Evolutionary conservation across 1,140 invertebrate species (phyloP).

Genomic region (Odontomachus brunneus): DNA sequence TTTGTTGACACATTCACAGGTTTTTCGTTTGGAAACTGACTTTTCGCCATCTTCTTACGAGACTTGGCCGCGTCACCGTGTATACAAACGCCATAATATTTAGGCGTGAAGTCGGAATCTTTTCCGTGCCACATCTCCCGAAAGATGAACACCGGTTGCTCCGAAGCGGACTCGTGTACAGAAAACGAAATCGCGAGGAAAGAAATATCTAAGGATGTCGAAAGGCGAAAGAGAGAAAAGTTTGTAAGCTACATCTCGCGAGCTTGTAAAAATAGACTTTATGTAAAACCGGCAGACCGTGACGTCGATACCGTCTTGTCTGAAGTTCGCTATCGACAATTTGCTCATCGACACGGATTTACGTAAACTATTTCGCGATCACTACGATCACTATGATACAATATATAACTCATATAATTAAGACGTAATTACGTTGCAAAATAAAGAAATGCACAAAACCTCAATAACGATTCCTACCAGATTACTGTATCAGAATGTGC

Average conservation of each 20-base stretch:
- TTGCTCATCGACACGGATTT: too few species aligned
- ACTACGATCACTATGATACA: too few species aligned
- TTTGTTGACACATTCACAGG: constrained; percentile 7
- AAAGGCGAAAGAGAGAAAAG: neutral
- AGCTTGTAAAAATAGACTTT: neutral
- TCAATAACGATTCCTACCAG: too few species aligned
- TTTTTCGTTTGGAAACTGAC: constrained; percentile 6
- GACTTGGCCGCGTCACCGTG: constrained; percentile 53
- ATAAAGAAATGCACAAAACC: too few species aligned
- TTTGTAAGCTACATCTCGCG: neutral
- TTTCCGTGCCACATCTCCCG: constrained; percentile 37
- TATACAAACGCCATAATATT: constrained; percentile 70
- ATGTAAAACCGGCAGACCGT: neutral
- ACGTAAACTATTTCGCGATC: too few species aligned
- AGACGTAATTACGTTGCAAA: too few species aligned
- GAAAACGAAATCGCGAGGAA: constrained; percentile 8
- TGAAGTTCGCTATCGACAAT: neutral
- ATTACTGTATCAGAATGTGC: too few species aligned
- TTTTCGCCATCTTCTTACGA: neutral
- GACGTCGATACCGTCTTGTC: neutral
- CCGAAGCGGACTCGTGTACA: neutral
- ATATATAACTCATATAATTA: too few species aligned
- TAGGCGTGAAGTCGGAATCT: constrained; percentile 55
- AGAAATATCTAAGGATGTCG: neutral
- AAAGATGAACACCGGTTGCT: constrained; percentile 31